These are phyloP conservation scores for Strix uralensis DNA, from an alignment of 2,113 vertebrate genomes.

Conservation along the genomic window DNA sequence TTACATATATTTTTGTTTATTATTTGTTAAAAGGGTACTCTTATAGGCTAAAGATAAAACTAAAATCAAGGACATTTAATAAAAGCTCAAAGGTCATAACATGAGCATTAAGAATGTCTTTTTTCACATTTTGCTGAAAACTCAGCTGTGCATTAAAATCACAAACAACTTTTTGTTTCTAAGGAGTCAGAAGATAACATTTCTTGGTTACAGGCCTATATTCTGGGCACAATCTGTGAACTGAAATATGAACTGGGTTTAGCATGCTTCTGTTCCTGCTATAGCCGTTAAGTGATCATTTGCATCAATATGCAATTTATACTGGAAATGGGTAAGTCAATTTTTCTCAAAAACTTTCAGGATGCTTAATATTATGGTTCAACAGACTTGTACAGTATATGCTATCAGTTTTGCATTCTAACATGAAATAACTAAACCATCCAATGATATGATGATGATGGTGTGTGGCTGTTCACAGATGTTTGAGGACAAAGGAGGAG, in stretches of 20 bases:
- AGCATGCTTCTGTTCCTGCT: background rate
- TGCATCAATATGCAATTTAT: background rate
- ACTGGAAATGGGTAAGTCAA: background rate
- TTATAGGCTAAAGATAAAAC: background rate
- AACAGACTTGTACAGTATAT: background rate
- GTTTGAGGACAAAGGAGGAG: background rate
- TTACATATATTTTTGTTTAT: background rate
- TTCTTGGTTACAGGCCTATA: background rate
- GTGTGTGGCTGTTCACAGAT: background rate
- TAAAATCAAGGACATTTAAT: background rate
- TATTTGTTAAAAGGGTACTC: background rate
- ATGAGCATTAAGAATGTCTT: background rate
- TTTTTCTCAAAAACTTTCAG: background rate
- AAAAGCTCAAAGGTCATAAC: background rate
- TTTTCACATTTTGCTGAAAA: background rate
- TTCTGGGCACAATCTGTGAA: background rate
- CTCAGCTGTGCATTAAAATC: background rate
- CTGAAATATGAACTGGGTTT: constrained; percentile 7
- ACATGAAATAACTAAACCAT: background rate
- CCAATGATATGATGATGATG: background rate
- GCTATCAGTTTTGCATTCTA: background rate
- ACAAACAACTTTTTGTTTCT: background rate
- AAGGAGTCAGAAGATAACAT: background rate
- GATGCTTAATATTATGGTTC: background rate
- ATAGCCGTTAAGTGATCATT: constrained; percentile 25